Percentiles rank a stretch among this genome's conserved stretches.
phyloP scores from a whole-genome alignment of 2,888 invertebrate genomes.

The Mesorhabditis belari region DNA sequence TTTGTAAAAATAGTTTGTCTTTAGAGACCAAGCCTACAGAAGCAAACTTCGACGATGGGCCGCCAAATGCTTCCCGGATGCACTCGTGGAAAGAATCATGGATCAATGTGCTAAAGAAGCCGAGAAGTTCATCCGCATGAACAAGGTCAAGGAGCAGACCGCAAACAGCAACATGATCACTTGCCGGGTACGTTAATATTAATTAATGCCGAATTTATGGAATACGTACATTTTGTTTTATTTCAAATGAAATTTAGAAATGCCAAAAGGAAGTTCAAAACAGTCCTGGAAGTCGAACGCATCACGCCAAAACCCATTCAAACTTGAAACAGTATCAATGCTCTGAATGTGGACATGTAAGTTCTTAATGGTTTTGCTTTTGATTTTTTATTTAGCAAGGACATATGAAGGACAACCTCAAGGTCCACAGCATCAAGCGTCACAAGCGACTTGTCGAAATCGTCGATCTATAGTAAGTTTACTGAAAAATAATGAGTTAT shows the following conservation, averaged over 20 bases:
- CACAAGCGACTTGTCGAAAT: neutral
- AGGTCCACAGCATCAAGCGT: neutral
- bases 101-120: no score
- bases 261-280: neutral
- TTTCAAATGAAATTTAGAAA: neutral
- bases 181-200: no score
- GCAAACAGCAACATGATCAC: no score
- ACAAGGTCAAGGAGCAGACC: no score
- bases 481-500: neutral
- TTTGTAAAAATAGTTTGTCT: no score
- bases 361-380: neutral
- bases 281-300: neutral
- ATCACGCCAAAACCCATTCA: neutral
- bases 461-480: neutral
- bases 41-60: neutral
- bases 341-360: neutral
- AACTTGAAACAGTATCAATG: neutral
- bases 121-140: no score
- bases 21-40: neutral
- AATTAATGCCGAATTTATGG: no score
- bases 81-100: neutral
- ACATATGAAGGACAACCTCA: neutral
- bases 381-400: neutral
- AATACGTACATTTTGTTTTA: no score
- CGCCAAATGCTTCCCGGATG: neutral